Evolutionary conservation across 2,113 vertebrate species (phyloP).

Genomic region (Ovibos moschatus): DNA sequence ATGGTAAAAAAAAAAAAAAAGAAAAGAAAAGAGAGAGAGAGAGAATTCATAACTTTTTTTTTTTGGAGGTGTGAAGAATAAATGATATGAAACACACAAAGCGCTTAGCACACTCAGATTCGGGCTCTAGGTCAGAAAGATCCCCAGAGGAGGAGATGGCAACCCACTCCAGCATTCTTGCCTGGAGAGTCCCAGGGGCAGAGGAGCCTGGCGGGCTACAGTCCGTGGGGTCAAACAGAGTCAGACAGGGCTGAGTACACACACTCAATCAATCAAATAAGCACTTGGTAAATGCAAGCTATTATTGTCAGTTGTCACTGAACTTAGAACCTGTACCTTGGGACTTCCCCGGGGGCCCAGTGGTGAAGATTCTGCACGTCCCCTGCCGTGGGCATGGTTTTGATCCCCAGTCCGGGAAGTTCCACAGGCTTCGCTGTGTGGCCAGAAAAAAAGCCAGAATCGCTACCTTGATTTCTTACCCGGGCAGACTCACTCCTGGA

Average conservation of each 20-base stretch:
- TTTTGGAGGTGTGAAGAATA: neutral
- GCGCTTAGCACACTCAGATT: neutral
- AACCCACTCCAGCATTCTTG: neutral
- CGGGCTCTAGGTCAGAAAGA: neutral
- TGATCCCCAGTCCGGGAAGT: neutral
- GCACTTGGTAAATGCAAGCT: neutral
- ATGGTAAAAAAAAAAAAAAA: neutral
- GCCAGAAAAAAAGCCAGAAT: neutral
- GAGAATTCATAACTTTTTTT: neutral
- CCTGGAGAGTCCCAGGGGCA: neutral
- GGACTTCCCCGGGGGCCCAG: neutral
- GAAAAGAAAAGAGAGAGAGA: neutral
- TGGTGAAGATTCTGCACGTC: neutral
- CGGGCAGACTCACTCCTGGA: neutral
- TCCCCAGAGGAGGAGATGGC: neutral
- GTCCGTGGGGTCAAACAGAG: neutral
- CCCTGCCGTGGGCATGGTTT: neutral
- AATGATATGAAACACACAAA: neutral
- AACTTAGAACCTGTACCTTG: neutral
- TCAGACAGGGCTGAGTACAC: neutral
- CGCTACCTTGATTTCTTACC: neutral
- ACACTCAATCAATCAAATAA: neutral
- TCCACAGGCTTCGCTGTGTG: neutral
- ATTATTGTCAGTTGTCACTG: rapidly evolving
- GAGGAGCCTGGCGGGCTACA: neutral